These are phyloP conservation scores for Pseudotriccus pelzelni DNA, from an alignment of 2,797 vertebrate genomes.

Conservation along the genomic window DNA sequence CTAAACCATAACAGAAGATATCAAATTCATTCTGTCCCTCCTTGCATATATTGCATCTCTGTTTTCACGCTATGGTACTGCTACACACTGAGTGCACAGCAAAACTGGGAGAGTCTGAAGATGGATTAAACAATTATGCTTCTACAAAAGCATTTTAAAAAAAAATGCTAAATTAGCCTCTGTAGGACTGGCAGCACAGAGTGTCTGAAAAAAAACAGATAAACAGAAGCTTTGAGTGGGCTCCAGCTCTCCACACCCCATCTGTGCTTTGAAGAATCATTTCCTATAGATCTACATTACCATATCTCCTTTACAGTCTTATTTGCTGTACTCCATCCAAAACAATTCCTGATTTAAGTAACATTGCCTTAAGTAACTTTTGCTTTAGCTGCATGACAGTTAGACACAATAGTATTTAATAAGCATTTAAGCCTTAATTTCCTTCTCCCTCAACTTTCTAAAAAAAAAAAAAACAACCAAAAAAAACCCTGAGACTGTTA, in stretches of 20 bases:
- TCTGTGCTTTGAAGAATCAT: background rate
- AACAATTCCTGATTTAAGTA: background rate
- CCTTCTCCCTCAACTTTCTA: background rate
- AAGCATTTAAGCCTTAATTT: background rate
- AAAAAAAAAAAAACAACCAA: background rate
- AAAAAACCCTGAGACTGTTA: background rate
- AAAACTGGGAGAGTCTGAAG: background rate
- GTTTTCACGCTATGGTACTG: background rate
- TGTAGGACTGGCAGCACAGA: background rate
- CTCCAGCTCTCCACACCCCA: background rate
- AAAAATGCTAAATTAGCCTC: background rate
- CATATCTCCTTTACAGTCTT: fast-evolving
- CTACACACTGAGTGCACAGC: fast-evolving
- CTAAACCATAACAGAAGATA: background rate
- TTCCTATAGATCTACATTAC: background rate
- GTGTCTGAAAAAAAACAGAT: background rate
- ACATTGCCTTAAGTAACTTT: background rate
- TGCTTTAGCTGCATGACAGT: background rate
- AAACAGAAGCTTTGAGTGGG: background rate
- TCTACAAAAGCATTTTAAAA: background rate
- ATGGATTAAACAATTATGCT: background rate
- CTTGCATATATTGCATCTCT: background rate
- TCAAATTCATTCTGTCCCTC: background rate
- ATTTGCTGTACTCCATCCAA: background rate
- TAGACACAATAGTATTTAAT: background rate